Percentiles rank a stretch among this genome's conserved stretches.
Evolutionary conservation across 2,888 invertebrate genomes (phyloP).

Genomic region (Amaurobius ferox): DNA sequence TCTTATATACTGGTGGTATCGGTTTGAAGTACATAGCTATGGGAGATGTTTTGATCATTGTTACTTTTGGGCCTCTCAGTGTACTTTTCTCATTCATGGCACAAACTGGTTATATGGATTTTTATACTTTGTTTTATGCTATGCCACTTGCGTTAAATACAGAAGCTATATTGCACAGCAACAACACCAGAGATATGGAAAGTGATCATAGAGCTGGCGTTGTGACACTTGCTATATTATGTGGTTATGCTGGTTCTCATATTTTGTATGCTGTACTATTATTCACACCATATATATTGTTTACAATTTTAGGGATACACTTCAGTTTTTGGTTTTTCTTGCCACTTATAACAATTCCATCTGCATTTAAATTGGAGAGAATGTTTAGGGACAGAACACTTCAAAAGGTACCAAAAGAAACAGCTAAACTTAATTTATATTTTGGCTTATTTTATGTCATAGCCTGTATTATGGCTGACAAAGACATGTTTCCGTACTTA

Average conservation of each 20-base stretch:
- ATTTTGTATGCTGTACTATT: conserved; percentile 91
- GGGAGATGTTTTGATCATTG: conserved; percentile 92
- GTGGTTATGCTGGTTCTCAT: conserved; percentile 93
- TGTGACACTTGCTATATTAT: conserved; percentile 94
- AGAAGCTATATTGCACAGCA: conserved; percentile 95
- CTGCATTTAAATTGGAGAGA: conserved; percentile 93
- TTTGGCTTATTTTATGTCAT: conserved; percentile 93
- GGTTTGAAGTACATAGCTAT: conserved; percentile 96
- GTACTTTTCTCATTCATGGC: conserved; percentile 95
- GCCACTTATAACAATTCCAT: conserved; percentile 90
- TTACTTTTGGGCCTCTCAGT: conserved; percentile 95
- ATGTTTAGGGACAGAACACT: conserved; percentile 89
- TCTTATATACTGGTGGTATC: conserved; percentile 97
- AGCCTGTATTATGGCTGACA: conserved; percentile 78
- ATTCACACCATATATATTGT: conserved; percentile 93
- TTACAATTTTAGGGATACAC: conserved; percentile 89
- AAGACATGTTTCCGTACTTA: conserved; percentile 70
- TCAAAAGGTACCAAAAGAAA: conserved; percentile 89
- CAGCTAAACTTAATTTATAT: conserved; percentile 92
- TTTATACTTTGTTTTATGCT: conserved; percentile 94
- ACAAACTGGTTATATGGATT: conserved; percentile 91
- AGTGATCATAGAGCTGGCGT: conserved; percentile 92
- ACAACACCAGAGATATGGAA: conserved; percentile 94
- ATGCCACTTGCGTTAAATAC: conserved; percentile 95
- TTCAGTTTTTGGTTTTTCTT: conserved; percentile 92